Percentiles rank a stretch among this genome's conserved stretches.
Evolutionary conservation across 2,797 vertebrate species (phyloP).

Genomic region (Dryobates pubescens): DNA sequence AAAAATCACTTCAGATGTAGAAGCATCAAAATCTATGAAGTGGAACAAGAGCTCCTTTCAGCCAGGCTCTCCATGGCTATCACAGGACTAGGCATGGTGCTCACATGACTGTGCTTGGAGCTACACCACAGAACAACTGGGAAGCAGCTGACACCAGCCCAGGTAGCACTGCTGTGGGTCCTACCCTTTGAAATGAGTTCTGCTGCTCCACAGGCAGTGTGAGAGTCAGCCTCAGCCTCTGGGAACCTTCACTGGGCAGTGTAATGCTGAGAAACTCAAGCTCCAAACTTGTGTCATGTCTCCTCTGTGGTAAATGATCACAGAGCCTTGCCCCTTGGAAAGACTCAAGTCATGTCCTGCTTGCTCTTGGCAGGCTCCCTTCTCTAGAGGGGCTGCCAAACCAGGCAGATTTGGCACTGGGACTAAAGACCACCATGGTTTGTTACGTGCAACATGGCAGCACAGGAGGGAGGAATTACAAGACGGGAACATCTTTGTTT

Average conservation of each 20-base stretch:
- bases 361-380: not conserved
- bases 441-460: not conserved
- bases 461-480: not conserved
- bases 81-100: constrained; percentile 41
- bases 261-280: not conserved
- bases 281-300: not conserved
- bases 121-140: not conserved
- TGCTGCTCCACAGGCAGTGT: not conserved
- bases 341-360: not conserved
- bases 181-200: not conserved
- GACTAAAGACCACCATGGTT: not conserved
- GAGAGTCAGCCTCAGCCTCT: not conserved
- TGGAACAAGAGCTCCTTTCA: constrained; percentile 58
- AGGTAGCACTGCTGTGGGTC: not conserved
- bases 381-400: constrained; percentile 7
- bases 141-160: not conserved
- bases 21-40: not conserved
- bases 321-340: not conserved
- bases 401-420: not conserved
- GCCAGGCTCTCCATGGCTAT: not conserved
- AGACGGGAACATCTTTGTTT: constrained; percentile 23
- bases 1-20: not conserved
- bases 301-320: not conserved
- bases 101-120: constrained; percentile 54
- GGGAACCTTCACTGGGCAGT: not conserved